These are phyloP conservation scores for Neodon shergylaensis DNA, from an alignment of 2,113 vertebrate genomes.

Conservation along the genomic window DNA sequence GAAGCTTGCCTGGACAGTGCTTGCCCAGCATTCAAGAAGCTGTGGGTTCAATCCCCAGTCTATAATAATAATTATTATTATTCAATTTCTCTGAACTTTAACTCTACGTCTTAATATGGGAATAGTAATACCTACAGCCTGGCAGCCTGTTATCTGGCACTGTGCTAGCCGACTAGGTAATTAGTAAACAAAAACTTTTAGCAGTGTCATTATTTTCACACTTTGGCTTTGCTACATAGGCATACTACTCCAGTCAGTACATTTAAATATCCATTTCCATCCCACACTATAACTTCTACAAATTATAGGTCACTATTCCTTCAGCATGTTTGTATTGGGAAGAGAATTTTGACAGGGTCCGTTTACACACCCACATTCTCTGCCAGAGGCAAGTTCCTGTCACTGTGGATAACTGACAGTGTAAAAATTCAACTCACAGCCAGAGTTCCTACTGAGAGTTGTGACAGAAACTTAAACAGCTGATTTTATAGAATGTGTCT, in stretches of 20 bases:
- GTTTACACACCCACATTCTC: neutral
- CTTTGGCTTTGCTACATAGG: neutral
- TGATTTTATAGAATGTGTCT: neutral
- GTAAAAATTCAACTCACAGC: neutral
- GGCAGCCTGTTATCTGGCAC: neutral
- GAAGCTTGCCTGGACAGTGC: neutral
- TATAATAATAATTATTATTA: neutral
- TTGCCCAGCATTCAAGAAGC: neutral
- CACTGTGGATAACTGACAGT: neutral
- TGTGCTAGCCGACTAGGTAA: neutral
- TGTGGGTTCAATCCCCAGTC: neutral
- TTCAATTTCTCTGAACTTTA: neutral
- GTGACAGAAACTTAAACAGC: neutral
- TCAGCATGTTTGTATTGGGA: neutral
- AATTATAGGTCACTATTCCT: neutral
- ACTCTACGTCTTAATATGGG: neutral
- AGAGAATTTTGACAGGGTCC: neutral
- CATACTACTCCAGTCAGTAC: neutral
- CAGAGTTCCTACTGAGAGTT: neutral
- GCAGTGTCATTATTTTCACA: neutral
- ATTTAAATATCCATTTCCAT: neutral
- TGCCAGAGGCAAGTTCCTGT: neutral
- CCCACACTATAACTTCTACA: neutral
- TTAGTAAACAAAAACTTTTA: constrained; percentile 30
- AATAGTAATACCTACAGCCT: neutral